These are phyloP conservation scores for Pseudolaguvia tuberculata DNA, from an alignment of 2,113 vertebrate species.

Conservation along the genomic window DNA sequence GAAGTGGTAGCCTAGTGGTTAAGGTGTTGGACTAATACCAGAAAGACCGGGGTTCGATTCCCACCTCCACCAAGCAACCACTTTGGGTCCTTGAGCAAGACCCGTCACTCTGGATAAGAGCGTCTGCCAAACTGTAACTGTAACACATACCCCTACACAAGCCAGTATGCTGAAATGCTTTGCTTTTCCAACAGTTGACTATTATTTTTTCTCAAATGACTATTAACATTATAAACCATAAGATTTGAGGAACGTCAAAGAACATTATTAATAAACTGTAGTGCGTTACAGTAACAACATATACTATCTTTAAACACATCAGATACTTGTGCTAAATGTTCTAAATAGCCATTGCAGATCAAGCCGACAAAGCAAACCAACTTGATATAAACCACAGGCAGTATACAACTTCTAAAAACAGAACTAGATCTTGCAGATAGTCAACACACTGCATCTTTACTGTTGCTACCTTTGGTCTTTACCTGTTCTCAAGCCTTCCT, in stretches of 20 bases:
- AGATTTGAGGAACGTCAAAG: not conserved
- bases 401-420: not conserved
- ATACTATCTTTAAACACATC: not conserved
- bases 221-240: not conserved
- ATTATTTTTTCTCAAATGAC: not conserved
- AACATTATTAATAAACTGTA: no score
- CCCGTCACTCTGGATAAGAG: no score
- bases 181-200: not conserved
- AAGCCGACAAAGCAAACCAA: not conserved
- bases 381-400: not conserved
- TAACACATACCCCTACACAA: no score
- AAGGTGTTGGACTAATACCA: no score
- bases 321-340: not conserved
- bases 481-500: not conserved
- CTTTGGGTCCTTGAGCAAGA: no score
- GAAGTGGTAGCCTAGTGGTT: no score
- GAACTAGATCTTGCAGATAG: not conserved
- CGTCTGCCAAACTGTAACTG: no score
- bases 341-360: not conserved
- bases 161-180: not conserved
- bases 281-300: not conserved
- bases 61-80: no score
- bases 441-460: not conserved
- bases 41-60: no score
- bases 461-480: not conserved